Base-by-base conservation (phyloP, 2,797 vertebrate species). In the Heliangelus exortis region DNA sequence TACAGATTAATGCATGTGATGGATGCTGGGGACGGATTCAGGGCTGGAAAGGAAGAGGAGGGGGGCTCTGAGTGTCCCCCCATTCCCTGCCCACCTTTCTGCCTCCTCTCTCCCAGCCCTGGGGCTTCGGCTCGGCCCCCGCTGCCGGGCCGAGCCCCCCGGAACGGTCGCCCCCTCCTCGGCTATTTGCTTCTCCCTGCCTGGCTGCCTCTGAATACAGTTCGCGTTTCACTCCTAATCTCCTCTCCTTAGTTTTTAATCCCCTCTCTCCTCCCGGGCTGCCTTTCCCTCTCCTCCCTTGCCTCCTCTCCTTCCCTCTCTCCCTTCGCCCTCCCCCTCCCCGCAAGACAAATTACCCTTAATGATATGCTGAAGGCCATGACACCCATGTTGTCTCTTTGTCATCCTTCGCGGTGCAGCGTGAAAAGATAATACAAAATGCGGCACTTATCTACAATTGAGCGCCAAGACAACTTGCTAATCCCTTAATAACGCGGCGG, bases 361-460 rank as follows among this genome's bases (percentile, higher is more conserved):
- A 97, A 97, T 97, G 95, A 97, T 96, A 97, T 97, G 97, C 96
- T 95, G 96, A 92, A 97, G 96, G 97, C 96, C 95, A 94, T 89
- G 95, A 97, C 95, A 97, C 95, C 94, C 95, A 91, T 97, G 94
- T 96, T 96, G 96, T 95, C 89, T 96, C 94, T 96, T 97, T 97
- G 97, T 97, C 97, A 97, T 96, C 94, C 92, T 96, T 95, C 81
- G 84, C 73, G 65, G 88, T 95, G 95, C 95, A 41, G 93, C 92
- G 81, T 96, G 95, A 97, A 95, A 97, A 97, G 97, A 97, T 96
- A 97, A 97, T 97, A 95, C 95, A 84, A 96, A 96, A 95, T 84
- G 95, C 92, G 84, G 92, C 96, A 97, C 97, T 97, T 97, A 97
- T 97, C 97, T 97, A 93, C 97, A 97, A 96, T 97, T 97, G 97